phyloP scores from a whole-genome alignment of 2,113 vertebrate genomes.

The Tenebrosternarchus preto region DNA sequence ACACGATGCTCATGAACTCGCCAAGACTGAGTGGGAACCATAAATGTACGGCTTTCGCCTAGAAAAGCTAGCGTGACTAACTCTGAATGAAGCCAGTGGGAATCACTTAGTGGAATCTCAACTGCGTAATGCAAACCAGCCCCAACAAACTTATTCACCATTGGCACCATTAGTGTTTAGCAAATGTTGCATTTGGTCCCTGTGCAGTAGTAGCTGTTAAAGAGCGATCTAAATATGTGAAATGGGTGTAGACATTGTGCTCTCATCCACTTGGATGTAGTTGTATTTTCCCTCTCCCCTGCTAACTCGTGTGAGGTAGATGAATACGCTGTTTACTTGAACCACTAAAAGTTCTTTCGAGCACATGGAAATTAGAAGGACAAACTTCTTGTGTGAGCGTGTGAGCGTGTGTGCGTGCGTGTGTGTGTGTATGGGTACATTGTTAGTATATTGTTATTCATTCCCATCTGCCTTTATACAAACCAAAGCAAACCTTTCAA shows the following conservation, averaged over 20 bases:
- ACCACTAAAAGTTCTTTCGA: neutral
- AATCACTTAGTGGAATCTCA: neutral
- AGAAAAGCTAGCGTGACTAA: neutral
- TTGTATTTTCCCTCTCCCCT: neutral
- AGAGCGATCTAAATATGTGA: neutral
- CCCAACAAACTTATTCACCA: neutral
- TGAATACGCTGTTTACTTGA: neutral
- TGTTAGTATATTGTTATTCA: conserved; percentile 26
- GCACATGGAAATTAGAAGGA: neutral
- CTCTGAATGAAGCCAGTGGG: neutral
- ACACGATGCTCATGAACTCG: neutral
- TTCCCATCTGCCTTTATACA: conserved; percentile 42
- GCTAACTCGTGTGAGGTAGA: neutral
- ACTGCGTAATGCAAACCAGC: neutral
- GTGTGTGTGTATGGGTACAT: conserved; percentile 22
- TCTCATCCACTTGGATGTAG: neutral
- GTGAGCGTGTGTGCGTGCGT: no score
- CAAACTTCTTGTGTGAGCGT: neutral
- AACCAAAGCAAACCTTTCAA: conserved; percentile 48
- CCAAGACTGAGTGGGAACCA: neutral
- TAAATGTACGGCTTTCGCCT: neutral
- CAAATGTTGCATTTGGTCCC: no score
- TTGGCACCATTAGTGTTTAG: neutral
- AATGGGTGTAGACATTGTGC: neutral
- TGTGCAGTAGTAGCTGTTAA: neutral